Percentiles rank a stretch among this genome's conserved stretches.
Evolutionary conservation across 2,797 vertebrate genomes (phyloP).

Genomic region (Tiaroga cobitis): DNA sequence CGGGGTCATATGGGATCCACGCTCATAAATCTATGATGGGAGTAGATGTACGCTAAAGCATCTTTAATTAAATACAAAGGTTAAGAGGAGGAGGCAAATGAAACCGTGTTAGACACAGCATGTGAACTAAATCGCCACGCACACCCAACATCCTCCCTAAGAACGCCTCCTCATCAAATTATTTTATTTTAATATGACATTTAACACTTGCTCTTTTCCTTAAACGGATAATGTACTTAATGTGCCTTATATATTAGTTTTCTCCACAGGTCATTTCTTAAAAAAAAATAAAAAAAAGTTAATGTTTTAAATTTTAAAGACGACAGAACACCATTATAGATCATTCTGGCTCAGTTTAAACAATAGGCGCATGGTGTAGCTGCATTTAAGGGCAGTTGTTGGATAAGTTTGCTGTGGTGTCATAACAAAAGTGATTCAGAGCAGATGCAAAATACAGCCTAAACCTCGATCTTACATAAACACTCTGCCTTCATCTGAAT

Average conservation of each 20-base stretch:
- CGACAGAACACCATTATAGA: background rate
- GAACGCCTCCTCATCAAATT: constrained; percentile 10
- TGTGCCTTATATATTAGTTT: background rate
- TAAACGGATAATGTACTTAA: constrained; percentile 26
- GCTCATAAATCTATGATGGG: constrained; percentile 57
- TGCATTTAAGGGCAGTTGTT: constrained; percentile 35
- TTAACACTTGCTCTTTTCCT: constrained; percentile 3
- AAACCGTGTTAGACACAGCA: background rate
- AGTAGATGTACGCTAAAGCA: constrained; percentile 16
- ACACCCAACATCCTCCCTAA: background rate
- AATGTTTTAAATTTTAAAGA: background rate
- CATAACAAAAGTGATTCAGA: constrained; percentile 43
- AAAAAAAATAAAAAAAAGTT: background rate
- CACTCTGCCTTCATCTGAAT: constrained; percentile 25
- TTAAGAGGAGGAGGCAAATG: background rate
- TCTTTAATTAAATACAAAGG: constrained; percentile 56
- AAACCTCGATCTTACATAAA: constrained; percentile 25
- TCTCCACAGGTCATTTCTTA: background rate
- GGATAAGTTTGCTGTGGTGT: constrained; percentile 11
- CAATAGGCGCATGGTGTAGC: background rate
- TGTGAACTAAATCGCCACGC: background rate
- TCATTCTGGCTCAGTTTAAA: background rate
- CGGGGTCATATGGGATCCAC: constrained; percentile 10
- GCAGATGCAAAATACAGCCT: constrained; percentile 36
- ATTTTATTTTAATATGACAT: constrained; percentile 25